Percentiles rank a stretch among this genome's conserved stretches.
phyloP scores from a whole-genome alignment of 1,140 invertebrate species.

The Polypedilum pembai region DNA sequence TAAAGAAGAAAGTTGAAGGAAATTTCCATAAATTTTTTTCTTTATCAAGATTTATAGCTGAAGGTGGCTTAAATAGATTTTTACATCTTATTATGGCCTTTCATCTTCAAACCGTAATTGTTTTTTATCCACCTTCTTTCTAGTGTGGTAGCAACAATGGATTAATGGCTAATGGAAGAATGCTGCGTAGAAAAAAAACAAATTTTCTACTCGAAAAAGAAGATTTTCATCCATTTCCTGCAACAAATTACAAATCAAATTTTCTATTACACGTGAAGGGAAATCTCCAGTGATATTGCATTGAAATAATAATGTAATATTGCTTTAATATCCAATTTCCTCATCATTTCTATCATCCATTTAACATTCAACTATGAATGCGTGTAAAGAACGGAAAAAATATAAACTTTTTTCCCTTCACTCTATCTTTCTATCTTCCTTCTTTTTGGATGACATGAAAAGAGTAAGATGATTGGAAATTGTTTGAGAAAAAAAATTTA shows the following conservation, averaged over 20 bases:
- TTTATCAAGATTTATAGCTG: background rate
- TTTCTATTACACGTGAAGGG: background rate
- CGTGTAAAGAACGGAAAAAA: no score
- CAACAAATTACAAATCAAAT: slow-evolving; percentile 19
- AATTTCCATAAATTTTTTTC: background rate
- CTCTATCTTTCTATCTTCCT: background rate
- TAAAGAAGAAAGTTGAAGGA: background rate
- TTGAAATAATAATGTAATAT: slow-evolving; percentile 14
- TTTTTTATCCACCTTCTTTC: background rate
- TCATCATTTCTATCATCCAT: background rate
- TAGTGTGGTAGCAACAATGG: background rate
- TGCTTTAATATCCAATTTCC: slow-evolving; percentile 9
- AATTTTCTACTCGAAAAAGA: background rate
- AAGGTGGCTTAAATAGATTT: slow-evolving; percentile 12
- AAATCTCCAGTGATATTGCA: background rate
- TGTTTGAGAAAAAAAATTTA: background rate
- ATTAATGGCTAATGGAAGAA: background rate
- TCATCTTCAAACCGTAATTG: background rate
- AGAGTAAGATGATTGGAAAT: background rate
- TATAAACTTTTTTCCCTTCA: no score
- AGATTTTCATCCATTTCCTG: background rate
- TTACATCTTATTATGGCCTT: slow-evolving; percentile 18
- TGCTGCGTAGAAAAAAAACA: background rate
- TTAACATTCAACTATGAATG: background rate
- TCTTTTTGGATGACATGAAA: background rate